phyloP scores from a whole-genome alignment of 1,140 invertebrate genomes.

The Periplaneta americana region DNA sequence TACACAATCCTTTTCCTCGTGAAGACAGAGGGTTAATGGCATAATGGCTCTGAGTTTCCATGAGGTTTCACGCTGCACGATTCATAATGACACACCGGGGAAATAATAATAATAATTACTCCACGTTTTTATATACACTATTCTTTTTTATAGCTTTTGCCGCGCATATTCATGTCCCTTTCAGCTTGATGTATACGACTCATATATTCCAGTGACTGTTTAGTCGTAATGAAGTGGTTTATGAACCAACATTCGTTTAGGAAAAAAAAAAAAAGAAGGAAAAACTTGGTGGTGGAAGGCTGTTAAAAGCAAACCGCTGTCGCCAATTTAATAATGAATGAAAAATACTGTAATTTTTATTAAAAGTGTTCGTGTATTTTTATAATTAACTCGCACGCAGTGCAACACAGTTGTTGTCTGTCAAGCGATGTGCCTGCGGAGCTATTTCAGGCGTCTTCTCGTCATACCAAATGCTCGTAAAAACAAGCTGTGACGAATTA shows the following conservation, averaged over 20 bases:
- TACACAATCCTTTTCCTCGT: not conserved
- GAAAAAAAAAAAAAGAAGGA: too few species aligned
- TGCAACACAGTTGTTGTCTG: too few species aligned
- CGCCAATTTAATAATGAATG: not conserved
- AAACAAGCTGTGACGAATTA: too few species aligned
- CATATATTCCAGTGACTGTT: not conserved
- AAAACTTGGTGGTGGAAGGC: not conserved
- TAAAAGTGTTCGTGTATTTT: not conserved
- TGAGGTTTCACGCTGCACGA: not conserved
- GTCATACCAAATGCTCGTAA: too few species aligned
- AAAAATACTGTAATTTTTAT: not conserved
- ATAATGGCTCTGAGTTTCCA: not conserved
- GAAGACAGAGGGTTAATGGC: not conserved
- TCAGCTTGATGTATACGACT: not conserved
- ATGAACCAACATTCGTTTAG: not conserved
- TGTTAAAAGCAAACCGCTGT: not conserved
- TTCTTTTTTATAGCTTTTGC: not conserved
- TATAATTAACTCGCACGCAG: not conserved
- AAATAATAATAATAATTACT: not conserved
- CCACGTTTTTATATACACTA: not conserved
- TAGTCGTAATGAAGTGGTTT: not conserved
- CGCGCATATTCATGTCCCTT: not conserved
- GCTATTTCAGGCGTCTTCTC: too few species aligned
- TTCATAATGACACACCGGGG: not conserved
- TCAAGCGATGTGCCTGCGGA: too few species aligned